Percentiles rank a stretch among this genome's conserved stretches.
These are phyloP conservation scores for Tetramorium parvispinum DNA, from an alignment of 1,140 invertebrate species.

Conservation along the genomic window DNA sequence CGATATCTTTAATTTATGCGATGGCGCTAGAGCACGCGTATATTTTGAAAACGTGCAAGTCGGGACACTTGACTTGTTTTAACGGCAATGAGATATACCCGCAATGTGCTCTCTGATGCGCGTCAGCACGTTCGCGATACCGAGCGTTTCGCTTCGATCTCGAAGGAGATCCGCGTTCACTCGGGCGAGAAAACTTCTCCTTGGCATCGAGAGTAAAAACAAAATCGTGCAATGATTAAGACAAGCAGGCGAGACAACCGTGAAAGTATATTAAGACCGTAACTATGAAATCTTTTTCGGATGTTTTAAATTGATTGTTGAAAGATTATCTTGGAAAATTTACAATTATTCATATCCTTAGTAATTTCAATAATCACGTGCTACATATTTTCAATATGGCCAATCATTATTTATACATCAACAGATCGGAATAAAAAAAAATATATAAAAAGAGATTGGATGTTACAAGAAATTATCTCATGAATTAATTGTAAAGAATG, in stretches of 20 bases:
- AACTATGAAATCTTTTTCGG: neutral
- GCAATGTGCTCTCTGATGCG: conserved; percentile 11
- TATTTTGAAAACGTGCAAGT: conserved; percentile 9
- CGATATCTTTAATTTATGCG: conserved; percentile 55
- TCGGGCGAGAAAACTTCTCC: conserved; percentile 18
- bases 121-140: conserved; percentile 4
- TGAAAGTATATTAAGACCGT: conserved; percentile 40
- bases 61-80: conserved; percentile 15
- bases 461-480: neutral
- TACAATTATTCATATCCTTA: neutral
- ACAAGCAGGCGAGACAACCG: neutral
- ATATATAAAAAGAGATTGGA: neutral
- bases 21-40: conserved; percentile 22
- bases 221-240: conserved; percentile 33
- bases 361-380: neutral
- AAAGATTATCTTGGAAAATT: neutral
- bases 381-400: neutral
- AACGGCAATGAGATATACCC: conserved; percentile 19
- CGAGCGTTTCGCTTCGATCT: conserved; percentile 13
- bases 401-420: neutral
- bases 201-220: conserved; percentile 30
- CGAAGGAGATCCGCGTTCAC: conserved; percentile 13
- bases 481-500: neutral
- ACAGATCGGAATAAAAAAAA: neutral
- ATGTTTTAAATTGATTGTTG: conserved; percentile 1